Evolutionary conservation across 2,113 vertebrate species (phyloP), one percentile per base, ranked within the genome.

Genomic region (Spizaetus ornatus): DNA sequence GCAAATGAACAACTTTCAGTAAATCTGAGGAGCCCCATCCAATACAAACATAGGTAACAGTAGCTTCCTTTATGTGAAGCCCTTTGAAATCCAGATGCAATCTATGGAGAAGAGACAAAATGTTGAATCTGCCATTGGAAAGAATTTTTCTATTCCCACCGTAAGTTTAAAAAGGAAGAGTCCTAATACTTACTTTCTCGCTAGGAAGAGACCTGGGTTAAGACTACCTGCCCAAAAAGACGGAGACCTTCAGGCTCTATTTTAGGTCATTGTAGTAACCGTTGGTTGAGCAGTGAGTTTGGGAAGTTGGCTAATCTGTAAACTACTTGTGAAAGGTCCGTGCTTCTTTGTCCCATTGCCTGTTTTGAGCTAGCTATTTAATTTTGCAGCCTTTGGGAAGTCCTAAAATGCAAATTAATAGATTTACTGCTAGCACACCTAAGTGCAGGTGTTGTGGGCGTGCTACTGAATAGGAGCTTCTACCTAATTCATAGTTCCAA

Each of bases 241-340:
- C 0, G 1, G 70, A 52, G n/a, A 22, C n/a, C 36, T 62, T 48
- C 56, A 25, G 23, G 16, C 25, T 63, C 25, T 5, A 0, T 55
- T 56, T 34, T 48, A 43, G 72, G 43, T 78, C n/a, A 18, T 11
- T 53, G 29, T 11, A 42, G 58, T 34, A 32, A 38, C 27, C 34
- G 5, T 2, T 47, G 47, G 38, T n/a, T 77, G 59, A 42, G n/a
- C 81, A 42, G 9, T 13, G 36, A 71, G 10, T 76, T 79, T 36
- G 19, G 66, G 43, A 17, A 29, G 9, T 13, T 26, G 38, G 10
- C 20, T 40, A 4, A 20, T 52, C 32, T 8, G 2, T 72, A 25
- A 53, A 11, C 25, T 34, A 3, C 14, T 8, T 47, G 3, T 3
- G 53, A 71, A 69, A 85, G 47, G 55, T 36, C 47, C 0, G 0